Percentiles rank a stretch among this genome's conserved stretches.
Evolutionary conservation across 2,888 invertebrate genomes (phyloP).

Genomic region (Lasioglossum morio): DNA sequence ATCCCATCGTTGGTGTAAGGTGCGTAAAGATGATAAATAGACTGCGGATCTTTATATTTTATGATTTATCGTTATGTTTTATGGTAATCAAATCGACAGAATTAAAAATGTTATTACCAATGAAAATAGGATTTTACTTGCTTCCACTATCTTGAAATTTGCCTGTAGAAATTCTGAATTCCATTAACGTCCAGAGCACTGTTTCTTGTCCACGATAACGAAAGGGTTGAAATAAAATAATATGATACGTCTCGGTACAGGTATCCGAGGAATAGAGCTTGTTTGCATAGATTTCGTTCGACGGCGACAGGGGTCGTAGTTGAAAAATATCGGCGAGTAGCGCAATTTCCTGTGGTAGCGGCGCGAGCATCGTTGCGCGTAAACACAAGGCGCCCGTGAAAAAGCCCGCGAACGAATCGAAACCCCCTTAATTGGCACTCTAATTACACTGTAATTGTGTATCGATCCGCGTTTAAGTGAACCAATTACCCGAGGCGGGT

Average conservation of each 20-base stretch:
- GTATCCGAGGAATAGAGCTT: neutral
- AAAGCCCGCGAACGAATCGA: conserved; percentile 33
- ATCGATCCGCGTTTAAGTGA: conserved; percentile 76
- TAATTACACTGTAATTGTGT: conserved; percentile 78
- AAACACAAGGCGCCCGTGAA: conserved; percentile 28
- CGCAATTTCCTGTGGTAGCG: neutral
- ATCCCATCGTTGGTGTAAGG: no score
- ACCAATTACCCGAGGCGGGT: conserved; percentile 71
- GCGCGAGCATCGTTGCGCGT: conserved; percentile 49
- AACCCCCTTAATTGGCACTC: conserved; percentile 73
- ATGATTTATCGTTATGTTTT: no score
- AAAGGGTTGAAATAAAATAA: neutral
- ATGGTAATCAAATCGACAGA: no score
- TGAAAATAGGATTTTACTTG: no score
- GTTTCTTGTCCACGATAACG: no score
- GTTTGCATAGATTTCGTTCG: neutral
- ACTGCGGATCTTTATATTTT: no score
- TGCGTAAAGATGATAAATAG: no score
- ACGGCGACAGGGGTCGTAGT: neutral
- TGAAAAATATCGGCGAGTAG: neutral
- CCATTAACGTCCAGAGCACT: no score
- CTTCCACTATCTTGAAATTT: no score
- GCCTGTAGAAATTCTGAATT: no score
- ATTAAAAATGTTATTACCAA: no score
- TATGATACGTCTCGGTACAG: neutral